Evolutionary conservation across 2,888 invertebrate species (phyloP), one percentile per base, ranked within the genome.

Genomic region (Cepaea hortensis): DNA sequence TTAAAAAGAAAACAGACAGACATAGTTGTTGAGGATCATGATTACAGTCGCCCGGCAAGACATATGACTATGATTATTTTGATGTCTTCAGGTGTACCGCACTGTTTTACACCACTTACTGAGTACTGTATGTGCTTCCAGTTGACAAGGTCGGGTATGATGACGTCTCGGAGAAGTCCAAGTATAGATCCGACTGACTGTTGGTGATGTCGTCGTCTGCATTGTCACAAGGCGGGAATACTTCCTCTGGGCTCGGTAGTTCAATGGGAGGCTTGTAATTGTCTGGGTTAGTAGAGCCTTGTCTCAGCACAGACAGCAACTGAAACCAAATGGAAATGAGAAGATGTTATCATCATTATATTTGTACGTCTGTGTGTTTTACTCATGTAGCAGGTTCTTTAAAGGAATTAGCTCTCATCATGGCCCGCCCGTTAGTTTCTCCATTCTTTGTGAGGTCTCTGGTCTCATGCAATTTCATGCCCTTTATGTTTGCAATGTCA

Each of bases 121-220:
- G 35, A 75, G 35, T 75, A 23, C 9, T 9, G 15, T 75, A n/a
- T 35, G 35, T 5, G 75, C 75, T 75, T 75, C 35, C 35, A 23
- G 75, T 35, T n/a, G 75, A 35, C 6, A 70, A n/a, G 23, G 70
- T 70, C 6, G 75, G 75, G 35, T 35, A 75, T 7, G 23, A 15
- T 35, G 77, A 77, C 50, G 77, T 18, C 48, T 48, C 50, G n/a
- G 77, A 50, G 35, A 35, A 35, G 6, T 77, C 77, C 48, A 48
- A 18, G 3, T 48, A 77, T 23, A 35, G 6, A 5, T 7, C 35
- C 18, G 50, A 77, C 20, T 77, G 77, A 48, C 77, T 77, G 15
- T 77, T 50, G 48, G 77, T 77, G 55, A 77, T 48, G 77, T 77
- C 77, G n/a, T 77, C 50, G n/a, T 77, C 77, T 20, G 46, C 77